phyloP scores from a whole-genome alignment of 1,140 invertebrate genomes.

The Holotrichia oblita region DNA sequence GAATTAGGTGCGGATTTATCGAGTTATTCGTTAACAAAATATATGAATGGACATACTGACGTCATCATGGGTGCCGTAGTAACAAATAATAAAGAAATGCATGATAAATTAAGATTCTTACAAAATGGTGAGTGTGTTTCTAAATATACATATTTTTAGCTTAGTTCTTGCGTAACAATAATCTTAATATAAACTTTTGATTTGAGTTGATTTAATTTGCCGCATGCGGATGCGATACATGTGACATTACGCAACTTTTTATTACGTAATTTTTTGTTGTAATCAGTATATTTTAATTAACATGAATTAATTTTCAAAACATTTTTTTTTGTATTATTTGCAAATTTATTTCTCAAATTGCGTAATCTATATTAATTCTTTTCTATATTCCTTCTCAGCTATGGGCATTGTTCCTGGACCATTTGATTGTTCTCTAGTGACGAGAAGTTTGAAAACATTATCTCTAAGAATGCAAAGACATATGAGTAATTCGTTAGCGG shows the following conservation, averaged over 20 bases:
- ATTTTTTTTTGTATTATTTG: too few relatives aligned
- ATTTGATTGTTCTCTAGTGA: constrained; percentile 95
- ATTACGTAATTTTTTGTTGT: too few relatives aligned
- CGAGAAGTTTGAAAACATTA: constrained; percentile 94
- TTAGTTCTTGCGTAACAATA: too few relatives aligned
- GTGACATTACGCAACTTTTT: too few relatives aligned
- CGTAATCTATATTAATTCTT: too few relatives aligned
- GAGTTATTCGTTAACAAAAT: constrained; percentile 96
- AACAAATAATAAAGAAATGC: constrained; percentile 77
- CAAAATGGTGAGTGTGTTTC: constrained; percentile 79
- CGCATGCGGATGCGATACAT: too few relatives aligned
- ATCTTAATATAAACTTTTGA: too few relatives aligned
- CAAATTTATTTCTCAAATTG: too few relatives aligned
- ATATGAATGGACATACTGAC: constrained; percentile 98
- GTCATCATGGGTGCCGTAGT: constrained; percentile 94
- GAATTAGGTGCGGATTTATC: constrained; percentile 92
- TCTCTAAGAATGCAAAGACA: constrained; percentile 92
- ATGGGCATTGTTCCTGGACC: constrained; percentile 94
- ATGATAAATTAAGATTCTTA: constrained; percentile 79
- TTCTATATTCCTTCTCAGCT: constrained; percentile 64
- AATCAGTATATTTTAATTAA: too few relatives aligned
- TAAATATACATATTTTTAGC: neutral
- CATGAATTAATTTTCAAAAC: too few relatives aligned
- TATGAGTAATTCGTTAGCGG: constrained; percentile 77
- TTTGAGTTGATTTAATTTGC: too few relatives aligned